Conservation (phyloP, 2,113 vertebrate species). For the Ctenodactylus gundi region DNA sequence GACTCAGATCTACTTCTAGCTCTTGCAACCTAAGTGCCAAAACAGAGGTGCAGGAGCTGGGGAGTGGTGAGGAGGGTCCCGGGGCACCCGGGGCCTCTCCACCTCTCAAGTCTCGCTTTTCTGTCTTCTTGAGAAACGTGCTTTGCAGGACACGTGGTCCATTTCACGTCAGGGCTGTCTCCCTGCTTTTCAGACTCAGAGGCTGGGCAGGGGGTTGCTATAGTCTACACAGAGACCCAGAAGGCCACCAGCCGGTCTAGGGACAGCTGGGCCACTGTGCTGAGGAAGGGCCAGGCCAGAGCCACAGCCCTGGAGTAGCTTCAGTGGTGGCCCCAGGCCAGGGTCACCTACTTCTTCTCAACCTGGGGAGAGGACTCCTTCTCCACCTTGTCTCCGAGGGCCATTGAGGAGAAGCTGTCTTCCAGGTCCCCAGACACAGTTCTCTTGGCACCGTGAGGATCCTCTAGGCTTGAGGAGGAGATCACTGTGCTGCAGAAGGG, state of each 20-base stretch:
- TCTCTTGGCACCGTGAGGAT: not conserved
- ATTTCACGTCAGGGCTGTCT: not conserved
- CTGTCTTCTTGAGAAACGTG: not conserved
- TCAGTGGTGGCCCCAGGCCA: rapidly evolving
- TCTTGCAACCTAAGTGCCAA: not conserved
- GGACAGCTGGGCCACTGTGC: not conserved
- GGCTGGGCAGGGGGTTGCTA: not conserved
- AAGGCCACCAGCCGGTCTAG: not conserved
- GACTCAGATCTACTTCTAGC: not conserved
- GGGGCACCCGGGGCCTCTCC: not conserved
- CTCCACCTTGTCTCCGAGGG: not conserved
- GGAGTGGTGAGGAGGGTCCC: not conserved
- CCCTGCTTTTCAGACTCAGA: not conserved
- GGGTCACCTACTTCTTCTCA: slow-evolving; percentile 50
- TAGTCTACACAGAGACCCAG: not conserved
- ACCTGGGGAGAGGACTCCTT: not conserved
- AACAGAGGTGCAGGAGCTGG: not conserved
- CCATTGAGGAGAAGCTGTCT: not conserved
- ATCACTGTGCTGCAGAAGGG: not conserved
- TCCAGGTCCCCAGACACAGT: not conserved
- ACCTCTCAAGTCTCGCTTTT: not conserved
- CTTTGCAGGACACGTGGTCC: not conserved
- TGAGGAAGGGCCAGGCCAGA: not conserved
- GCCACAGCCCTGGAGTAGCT: not conserved
- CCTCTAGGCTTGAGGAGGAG: not conserved